Evolutionary conservation across 2,888 invertebrate genomes (phyloP).

Genomic region (Mesochorus sp.): DNA sequence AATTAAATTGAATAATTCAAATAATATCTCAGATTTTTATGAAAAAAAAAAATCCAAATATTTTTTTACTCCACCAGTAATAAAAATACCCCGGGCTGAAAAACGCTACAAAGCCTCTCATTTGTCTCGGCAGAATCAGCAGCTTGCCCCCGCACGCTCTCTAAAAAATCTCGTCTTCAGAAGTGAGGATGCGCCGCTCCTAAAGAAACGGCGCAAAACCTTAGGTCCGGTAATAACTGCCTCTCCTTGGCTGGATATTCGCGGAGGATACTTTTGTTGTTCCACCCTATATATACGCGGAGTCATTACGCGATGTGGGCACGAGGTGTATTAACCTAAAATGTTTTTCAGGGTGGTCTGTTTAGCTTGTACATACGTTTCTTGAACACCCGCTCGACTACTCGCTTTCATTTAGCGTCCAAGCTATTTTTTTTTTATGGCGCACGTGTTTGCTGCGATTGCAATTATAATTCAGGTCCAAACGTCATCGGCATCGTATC

Average conservation of each 20-base stretch:
- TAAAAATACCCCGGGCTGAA: too few relatives aligned
- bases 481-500: not conserved
- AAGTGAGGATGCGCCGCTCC: not conserved
- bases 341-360: constrained; percentile 74
- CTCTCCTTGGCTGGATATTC: constrained; percentile 28
- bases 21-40: too few relatives aligned
- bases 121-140: not conserved
- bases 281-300: constrained; percentile 19
- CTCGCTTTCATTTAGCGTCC: not conserved
- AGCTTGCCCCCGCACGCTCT: not conserved
- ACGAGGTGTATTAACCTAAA: constrained; percentile 71
- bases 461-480: not conserved
- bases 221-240: constrained; percentile 68
- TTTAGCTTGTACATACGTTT: constrained; percentile 20
- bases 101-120: too few relatives aligned
- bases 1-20: too few relatives aligned
- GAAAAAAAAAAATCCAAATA: too few relatives aligned
- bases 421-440: constrained; percentile 6
- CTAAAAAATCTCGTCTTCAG: not conserved
- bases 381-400: not conserved
- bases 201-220: constrained; percentile 67
- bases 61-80: too few relatives aligned
- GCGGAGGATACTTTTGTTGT: constrained; percentile 8
- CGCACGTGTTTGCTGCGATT: not conserved
- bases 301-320: constrained; percentile 66